These are phyloP conservation scores for Netelia fuscicornis DNA, from an alignment of 2,888 invertebrate genomes.

Conservation along the genomic window DNA sequence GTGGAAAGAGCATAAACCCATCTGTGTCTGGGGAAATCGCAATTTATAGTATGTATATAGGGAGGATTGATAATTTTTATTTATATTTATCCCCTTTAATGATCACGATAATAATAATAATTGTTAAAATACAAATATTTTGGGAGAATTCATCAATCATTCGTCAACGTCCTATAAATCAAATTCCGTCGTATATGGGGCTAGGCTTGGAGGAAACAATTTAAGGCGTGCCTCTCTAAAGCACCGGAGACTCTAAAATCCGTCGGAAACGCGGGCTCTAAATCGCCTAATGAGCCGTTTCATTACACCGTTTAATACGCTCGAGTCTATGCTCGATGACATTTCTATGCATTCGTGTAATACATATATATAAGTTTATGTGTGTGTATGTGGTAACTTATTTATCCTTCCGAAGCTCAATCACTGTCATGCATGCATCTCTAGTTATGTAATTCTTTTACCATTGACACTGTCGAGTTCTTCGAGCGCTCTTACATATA, in stretches of 20 bases:
- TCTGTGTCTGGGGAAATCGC: no score
- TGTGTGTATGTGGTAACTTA: not conserved
- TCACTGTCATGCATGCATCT: constrained; percentile 70
- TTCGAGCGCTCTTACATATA: not conserved
- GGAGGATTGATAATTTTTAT: no score
- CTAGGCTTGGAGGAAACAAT: constrained; percentile 62
- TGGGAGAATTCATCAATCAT: not conserved
- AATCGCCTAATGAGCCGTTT: constrained; percentile 73
- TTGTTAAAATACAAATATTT: not conserved
- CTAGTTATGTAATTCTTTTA: constrained; percentile 71
- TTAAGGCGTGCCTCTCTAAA: constrained; percentile 52
- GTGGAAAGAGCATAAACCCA: no score
- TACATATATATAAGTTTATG: constrained; percentile 51
- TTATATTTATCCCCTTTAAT: no score
- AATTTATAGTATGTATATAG: no score
- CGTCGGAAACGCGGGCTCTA: constrained; percentile 50
- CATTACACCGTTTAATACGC: constrained; percentile 69
- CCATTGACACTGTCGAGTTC: constrained; percentile 55
- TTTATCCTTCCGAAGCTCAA: constrained; percentile 60
- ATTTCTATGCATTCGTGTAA: not conserved
- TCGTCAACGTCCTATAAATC: constrained; percentile 19
- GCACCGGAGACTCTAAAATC: constrained; percentile 9
- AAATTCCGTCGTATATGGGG: constrained; percentile 31
- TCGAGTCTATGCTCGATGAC: not conserved
- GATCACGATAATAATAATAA: not conserved